Evolutionary conservation across 2,113 vertebrate species (phyloP).

Genomic region (Conger conger): DNA sequence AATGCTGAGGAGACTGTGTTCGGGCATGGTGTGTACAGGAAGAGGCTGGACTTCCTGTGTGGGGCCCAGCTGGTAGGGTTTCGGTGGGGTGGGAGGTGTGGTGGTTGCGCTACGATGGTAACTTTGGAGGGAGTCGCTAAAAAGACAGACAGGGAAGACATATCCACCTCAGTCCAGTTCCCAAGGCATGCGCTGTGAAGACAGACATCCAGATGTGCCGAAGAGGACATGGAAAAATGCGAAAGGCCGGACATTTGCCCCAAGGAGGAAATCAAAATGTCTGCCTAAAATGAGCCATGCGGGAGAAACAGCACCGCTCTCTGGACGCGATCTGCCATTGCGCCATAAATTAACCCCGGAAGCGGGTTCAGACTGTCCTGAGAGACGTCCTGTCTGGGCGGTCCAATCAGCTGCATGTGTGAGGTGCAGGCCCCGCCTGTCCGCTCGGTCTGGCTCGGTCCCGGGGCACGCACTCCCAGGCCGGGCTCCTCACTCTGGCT

Average conservation of each 20-base stretch:
- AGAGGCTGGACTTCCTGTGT: neutral
- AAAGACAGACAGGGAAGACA: neutral
- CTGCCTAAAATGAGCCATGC: neutral
- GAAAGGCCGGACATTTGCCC: neutral
- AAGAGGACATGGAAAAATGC: neutral
- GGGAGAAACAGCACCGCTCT: neutral
- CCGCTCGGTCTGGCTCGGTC: constrained; percentile 58
- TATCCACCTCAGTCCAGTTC: too few species aligned
- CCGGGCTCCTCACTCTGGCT: constrained; percentile 43
- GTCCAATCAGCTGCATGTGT: neutral
- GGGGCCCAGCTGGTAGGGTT: neutral
- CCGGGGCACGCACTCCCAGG: constrained; percentile 58
- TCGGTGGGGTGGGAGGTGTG: neutral
- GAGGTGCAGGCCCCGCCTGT: constrained; percentile 32
- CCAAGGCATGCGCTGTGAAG: neutral
- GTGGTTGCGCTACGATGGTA: neutral
- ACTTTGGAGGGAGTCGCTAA: neutral
- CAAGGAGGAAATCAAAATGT: neutral
- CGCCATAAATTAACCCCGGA: neutral
- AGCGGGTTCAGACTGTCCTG: neutral
- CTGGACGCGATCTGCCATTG: neutral
- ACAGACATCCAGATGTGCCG: neutral
- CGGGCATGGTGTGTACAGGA: neutral
- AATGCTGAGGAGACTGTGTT: neutral
- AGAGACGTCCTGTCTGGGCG: neutral